Evolutionary conservation across 2,888 invertebrate species (phyloP), one percentile per base, ranked within the genome.

Genomic region (Lomographa bimaculata): DNA sequence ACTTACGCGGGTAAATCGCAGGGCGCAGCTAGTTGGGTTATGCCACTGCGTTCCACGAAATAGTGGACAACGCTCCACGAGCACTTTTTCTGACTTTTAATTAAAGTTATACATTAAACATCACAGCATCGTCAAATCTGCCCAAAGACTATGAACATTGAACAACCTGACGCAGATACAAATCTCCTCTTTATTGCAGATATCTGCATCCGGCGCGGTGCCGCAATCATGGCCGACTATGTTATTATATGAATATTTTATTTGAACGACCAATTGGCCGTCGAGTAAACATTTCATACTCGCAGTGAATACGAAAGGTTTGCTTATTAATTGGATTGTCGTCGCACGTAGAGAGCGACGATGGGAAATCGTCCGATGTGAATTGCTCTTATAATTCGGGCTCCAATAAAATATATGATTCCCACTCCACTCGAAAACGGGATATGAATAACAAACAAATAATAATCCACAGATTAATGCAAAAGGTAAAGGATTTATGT

Each of bases 301-400:
- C 80, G 72, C 73, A 60, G 73, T 75, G 83, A 83, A 85, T 84
- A 80, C 77, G 67, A 82, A 85, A 82, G 79, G 71, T 80, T 79
- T 76, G 68, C 62, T 54, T 80, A 82, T 80, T 83, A 84, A 83
- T 79, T 81, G 79, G 79, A 81, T 81, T 83, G 74, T 79, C 77
- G 74, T 72, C 62, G 64, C 74, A 71, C 71, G 72, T 69, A 62
- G 57, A 53, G 45, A 42, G 59, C 61, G 57, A 55, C 71, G 72
- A 67, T 68, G 58, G 69, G 65, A 76, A 79, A 81, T 76, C 71
- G 74, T 59, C 60, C 74, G 64, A 74, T 75, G 76, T 74, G 71
- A 81, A 82, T 79, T 79, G 76, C 74, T 73, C 72, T 77, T 80
- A n/a, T n/a, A 79, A 82, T 84, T 79, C 64, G 72, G 50, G 58